A percentile compares a stretch with the other conserved stretches of the same genome.
Conservation (phyloP, 2,888 invertebrate species). For the Meloe dianella region DNA sequence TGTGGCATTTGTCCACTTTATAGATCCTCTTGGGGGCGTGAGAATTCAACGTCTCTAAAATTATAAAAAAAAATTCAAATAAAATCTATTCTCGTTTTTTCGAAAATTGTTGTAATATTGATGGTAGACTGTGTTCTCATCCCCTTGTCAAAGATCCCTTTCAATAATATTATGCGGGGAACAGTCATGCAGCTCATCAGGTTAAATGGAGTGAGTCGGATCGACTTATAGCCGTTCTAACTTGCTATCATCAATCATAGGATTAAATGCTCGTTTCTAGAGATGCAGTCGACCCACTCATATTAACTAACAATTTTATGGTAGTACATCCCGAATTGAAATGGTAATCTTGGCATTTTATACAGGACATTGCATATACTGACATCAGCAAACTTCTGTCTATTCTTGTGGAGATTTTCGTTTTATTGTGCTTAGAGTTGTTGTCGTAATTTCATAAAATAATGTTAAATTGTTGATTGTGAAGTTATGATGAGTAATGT, state of each 20-base stretch:
- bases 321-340: conserved; percentile 45
- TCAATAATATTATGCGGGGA: conserved; percentile 51
- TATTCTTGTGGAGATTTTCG: conserved; percentile 9
- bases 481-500: conserved; percentile 26
- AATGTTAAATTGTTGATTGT: conserved; percentile 9
- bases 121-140: not conserved
- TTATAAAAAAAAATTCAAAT: not conserved
- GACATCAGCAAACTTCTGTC: conserved; percentile 21
- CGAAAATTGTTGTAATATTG: not conserved
- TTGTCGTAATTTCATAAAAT: not conserved
- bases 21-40: conserved; percentile 14
- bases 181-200: conserved; percentile 57
- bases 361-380: conserved; percentile 21
- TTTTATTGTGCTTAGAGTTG: not conserved
- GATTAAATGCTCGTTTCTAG: conserved; percentile 55
- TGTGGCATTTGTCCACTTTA: conserved; percentile 24
- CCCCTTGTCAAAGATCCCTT: not conserved
- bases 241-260: conserved; percentile 56
- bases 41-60: conserved; percentile 1
- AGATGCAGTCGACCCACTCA: conserved; percentile 50
- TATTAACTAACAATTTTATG: conserved; percentile 54
- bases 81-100: not conserved
- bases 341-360: conserved; percentile 37
- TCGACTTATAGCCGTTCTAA: conserved; percentile 56
- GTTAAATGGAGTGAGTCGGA: conserved; percentile 60